Evolutionary conservation across 2,113 vertebrate species (phyloP).

Genomic region (Salminus brasiliensis): DNA sequence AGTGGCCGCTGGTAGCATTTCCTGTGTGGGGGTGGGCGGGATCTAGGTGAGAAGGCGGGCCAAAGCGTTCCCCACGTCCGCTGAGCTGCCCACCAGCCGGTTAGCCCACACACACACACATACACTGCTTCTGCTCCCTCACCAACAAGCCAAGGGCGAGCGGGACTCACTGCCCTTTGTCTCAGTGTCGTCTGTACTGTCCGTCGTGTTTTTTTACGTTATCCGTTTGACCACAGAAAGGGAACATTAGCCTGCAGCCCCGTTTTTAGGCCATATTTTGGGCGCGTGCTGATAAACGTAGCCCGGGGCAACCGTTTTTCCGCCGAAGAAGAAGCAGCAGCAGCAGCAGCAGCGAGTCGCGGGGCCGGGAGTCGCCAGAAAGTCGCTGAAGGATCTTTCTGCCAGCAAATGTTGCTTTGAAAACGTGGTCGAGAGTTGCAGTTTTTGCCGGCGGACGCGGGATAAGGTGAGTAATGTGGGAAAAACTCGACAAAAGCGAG

Average conservation of each 20-base stretch:
- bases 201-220: background rate
- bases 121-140: background rate
- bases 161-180: background rate
- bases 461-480: constrained; percentile 17
- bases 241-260: background rate
- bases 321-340: too few relatives aligned
- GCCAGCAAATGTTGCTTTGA: constrained; percentile 1
- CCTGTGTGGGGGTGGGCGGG: background rate
- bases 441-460: background rate
- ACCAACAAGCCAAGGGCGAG: background rate
- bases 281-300: constrained; percentile 5
- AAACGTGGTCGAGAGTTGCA: background rate
- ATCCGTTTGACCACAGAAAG: background rate
- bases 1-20: background rate
- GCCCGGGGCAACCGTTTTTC: background rate
- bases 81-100: too few relatives aligned
- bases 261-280: background rate
- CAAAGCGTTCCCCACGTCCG: too few relatives aligned
- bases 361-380: too few relatives aligned
- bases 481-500: background rate
- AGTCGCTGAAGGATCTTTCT: background rate
- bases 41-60: background rate
- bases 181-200: background rate
- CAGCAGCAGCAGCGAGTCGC: too few relatives aligned
- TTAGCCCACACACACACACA: background rate